Base-by-base conservation (phyloP, 2,888 invertebrate species). In the Hedychridium roseum region DNA sequence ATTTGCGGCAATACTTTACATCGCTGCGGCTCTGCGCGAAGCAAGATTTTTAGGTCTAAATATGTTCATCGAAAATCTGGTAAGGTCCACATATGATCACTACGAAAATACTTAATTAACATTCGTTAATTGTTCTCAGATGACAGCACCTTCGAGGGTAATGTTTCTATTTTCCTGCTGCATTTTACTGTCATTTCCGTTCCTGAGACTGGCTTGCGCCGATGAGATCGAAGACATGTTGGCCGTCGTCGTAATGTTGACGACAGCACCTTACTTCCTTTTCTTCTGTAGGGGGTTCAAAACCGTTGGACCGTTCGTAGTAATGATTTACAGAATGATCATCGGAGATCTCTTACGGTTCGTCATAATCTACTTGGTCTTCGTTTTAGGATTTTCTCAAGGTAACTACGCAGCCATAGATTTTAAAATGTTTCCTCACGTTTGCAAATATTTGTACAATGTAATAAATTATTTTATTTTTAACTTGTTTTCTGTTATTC, bases 321-420 rank as follows among this genome's bases (percentile, higher is more conserved):
- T 97, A 62, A 98, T 98, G 97, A 96, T 99, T 65, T 98, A 98
- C 81, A 87, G 97, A 58, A 98, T 99, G 95, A 92, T 98, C 37
- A 91, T 92, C 86, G 96, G 97, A 44, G 98, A 99, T 81, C 83
- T 98, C 20, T 82, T 97, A 17, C 86, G 98, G 57, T 99, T 99
- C 79, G 95, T 97, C 53, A 90, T 92, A 36, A 99, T 99, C 73
- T 99, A 98, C 76, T 82, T 95, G 55, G 95, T 99, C 2, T 98
- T 99, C 76, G 93, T 99, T 3, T 90, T 97, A 87, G 94, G 94
- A 48, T 98, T 98, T 75, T 96, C 97, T 1, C 97, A 98, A 87
- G 90, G 93, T 91, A 80, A 70, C 66, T 3, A 3, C 9, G 7
- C 3, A 31, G 3, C 9, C 12, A 4, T 27, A 7, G 9, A 23